Evolutionary conservation across 2,888 invertebrate species (phyloP).

Genomic region (Zygaena filipendulae): DNA sequence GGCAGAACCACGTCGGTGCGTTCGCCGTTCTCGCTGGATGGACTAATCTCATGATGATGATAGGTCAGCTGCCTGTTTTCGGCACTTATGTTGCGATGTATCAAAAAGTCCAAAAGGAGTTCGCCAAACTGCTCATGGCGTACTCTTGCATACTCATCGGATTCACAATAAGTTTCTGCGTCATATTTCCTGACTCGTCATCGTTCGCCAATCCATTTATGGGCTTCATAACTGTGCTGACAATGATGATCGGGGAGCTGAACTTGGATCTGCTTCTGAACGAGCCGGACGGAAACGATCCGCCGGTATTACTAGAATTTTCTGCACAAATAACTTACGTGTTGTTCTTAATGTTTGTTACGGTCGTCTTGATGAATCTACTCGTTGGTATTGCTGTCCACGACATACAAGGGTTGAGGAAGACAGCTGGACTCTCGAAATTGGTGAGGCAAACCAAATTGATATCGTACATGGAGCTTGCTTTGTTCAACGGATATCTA

Average conservation of each 20-base stretch:
- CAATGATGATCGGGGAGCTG: slow-evolving; percentile 91
- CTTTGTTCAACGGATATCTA: slow-evolving; percentile 81
- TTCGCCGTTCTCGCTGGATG: slow-evolving; percentile 87
- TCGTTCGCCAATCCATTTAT: slow-evolving; percentile 87
- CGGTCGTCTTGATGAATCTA: slow-evolving; percentile 87
- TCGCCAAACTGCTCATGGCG: slow-evolving; percentile 85
- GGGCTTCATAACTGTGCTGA: slow-evolving; percentile 84
- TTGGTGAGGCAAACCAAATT: slow-evolving; percentile 86
- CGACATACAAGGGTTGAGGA: slow-evolving; percentile 86
- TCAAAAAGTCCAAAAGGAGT: slow-evolving; percentile 87
- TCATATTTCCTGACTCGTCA: slow-evolving; percentile 85
- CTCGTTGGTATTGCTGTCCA: slow-evolving; percentile 89
- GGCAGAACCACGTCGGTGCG: slow-evolving; percentile 90
- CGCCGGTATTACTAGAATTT: slow-evolving; percentile 79
- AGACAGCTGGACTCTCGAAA: slow-evolving; percentile 86
- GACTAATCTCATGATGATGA: slow-evolving; percentile 92
- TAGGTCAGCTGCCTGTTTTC: slow-evolving; percentile 88
- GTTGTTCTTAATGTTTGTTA: slow-evolving; percentile 83
- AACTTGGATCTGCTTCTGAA: slow-evolving; percentile 81
- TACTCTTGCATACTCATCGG: slow-evolving; percentile 87
- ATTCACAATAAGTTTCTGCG: slow-evolving; percentile 89
- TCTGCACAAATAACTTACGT: slow-evolving; percentile 87
- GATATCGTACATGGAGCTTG: slow-evolving; percentile 87
- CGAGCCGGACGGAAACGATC: slow-evolving; percentile 80
- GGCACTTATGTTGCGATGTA: slow-evolving; percentile 94